phyloP scores from a whole-genome alignment of 2,113 vertebrate genomes.

The Pollimyrus isidori region DNA sequence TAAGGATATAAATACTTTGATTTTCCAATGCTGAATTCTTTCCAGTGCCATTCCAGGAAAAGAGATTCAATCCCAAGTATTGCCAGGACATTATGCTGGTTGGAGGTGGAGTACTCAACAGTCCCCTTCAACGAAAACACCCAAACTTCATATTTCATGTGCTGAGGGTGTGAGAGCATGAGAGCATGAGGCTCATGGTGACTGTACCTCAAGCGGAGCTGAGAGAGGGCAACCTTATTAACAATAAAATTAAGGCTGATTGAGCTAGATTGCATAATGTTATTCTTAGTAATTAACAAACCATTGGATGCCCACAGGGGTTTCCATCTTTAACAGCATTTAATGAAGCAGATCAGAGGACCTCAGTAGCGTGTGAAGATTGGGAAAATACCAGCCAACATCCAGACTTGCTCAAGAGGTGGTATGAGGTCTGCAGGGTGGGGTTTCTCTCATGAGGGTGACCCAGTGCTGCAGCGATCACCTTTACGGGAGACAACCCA shows the following conservation, averaged over 20 bases:
- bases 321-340: conserved; percentile 11
- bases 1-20: background rate
- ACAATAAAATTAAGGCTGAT: conserved; percentile 8
- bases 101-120: background rate
- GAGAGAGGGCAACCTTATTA: conserved; percentile 7
- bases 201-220: background rate
- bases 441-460: background rate
- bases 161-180: background rate
- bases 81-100: background rate
- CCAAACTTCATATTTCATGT: background rate
- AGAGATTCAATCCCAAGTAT: background rate
- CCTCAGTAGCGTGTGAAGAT: background rate
- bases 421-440: background rate
- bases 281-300: conserved; percentile 17
- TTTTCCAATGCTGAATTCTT: background rate
- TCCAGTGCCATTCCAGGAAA: background rate
- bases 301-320: conserved; percentile 15
- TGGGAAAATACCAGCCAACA: background rate
- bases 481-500: background rate
- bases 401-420: background rate
- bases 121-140: background rate
- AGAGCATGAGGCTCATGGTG: background rate
- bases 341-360: conserved; percentile 15
- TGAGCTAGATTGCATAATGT: conserved; percentile 11
- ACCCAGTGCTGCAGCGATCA: background rate